These are phyloP conservation scores for Periophthalmodon schlosseri DNA, from an alignment of 2,113 vertebrate genomes.

Conservation along the genomic window DNA sequence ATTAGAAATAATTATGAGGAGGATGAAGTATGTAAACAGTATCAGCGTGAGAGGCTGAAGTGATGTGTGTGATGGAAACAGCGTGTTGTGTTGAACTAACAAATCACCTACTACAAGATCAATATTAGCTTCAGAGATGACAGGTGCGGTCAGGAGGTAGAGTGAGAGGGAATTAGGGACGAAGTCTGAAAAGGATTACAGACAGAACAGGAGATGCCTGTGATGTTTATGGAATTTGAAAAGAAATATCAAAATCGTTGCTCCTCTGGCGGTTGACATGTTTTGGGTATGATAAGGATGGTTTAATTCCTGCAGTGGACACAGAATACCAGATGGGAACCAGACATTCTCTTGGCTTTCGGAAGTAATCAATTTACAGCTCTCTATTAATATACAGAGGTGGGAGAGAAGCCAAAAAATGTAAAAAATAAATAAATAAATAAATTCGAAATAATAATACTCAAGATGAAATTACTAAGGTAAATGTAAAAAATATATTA, in stretches of 20 bases:
- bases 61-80: constrained; percentile 16
- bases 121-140: neutral
- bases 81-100: constrained; percentile 16
- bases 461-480: too few species aligned
- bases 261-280: neutral
- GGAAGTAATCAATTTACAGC: too few species aligned
- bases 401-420: too few species aligned
- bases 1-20: constrained; percentile 49
- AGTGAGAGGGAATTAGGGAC: neutral
- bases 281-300: neutral
- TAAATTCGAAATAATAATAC: too few species aligned
- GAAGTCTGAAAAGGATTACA: neutral
- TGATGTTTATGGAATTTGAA: neutral
- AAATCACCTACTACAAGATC: neutral
- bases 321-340: too few species aligned
- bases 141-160: neutral
- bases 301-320: too few species aligned
- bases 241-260: neutral
- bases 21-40: constrained; percentile 21
- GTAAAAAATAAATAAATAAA: too few species aligned
- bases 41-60: constrained; percentile 26
- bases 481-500: too few species aligned
- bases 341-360: too few species aligned
- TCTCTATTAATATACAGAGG: too few species aligned
- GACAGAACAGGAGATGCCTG: neutral